phyloP scores from a whole-genome alignment of 1,140 invertebrate species.

The Drosophila kanapiae region DNA sequence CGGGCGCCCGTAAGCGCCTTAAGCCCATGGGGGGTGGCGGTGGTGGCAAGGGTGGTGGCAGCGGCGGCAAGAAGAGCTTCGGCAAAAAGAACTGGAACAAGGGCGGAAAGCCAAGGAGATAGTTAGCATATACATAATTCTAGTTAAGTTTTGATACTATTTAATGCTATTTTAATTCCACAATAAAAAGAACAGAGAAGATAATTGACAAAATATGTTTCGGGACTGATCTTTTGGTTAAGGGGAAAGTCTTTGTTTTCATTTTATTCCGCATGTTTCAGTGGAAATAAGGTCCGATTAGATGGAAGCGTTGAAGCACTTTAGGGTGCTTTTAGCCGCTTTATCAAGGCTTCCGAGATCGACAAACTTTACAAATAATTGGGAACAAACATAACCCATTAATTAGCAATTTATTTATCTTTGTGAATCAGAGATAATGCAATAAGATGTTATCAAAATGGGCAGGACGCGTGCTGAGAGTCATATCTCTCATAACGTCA shows the following conservation, averaged over 20 bases:
- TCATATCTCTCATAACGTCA: not conserved
- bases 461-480: no score
- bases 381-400: no score
- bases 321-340: no score
- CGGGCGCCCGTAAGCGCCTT: conserved; percentile 91
- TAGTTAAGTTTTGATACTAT: conserved; percentile 17
- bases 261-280: no score
- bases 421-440: not conserved
- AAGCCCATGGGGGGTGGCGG: conserved; percentile 86
- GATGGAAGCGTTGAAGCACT: no score
- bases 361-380: no score
- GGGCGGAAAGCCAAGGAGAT: conserved; percentile 50
- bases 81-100: conserved; percentile 57
- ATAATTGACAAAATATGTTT: not conserved
- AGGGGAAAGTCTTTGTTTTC: no score
- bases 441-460: no score
- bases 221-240: no score
- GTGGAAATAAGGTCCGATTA: no score
- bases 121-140: conserved; percentile 5
- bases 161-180: conserved; percentile 25
- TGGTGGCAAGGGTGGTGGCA: conserved; percentile 75
- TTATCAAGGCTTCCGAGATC: no score
- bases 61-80: conserved; percentile 63
- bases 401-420: not conserved
- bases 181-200: conserved; percentile 15